Percentiles rank a stretch among this genome's conserved stretches.
Evolutionary conservation across 2,113 vertebrate species (phyloP).

Genomic region (Psammodynastes pulverulentus): DNA sequence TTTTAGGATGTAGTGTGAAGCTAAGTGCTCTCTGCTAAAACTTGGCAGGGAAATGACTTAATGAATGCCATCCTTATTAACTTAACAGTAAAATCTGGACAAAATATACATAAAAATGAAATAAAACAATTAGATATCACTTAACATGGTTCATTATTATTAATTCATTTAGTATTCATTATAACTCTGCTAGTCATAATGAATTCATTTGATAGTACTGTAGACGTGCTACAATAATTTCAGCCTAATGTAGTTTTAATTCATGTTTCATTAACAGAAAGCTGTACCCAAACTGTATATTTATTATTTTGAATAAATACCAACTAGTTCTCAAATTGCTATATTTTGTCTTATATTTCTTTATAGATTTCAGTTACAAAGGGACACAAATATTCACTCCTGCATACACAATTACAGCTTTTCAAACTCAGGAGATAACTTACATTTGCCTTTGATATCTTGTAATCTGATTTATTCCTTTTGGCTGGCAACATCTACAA

Average conservation of each 20-base stretch:
- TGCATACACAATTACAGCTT: not conserved
- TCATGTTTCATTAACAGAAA: constrained; percentile 71
- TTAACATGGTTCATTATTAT: constrained; percentile 77
- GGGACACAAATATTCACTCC: not conserved
- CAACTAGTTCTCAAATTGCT: constrained; percentile 60
- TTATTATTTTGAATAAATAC: constrained; percentile 64
- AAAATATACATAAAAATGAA: constrained; percentile 78
- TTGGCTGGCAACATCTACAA: not conserved
- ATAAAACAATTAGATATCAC: constrained; percentile 78
- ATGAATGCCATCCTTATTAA: constrained; percentile 71
- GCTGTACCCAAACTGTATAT: constrained; percentile 68
- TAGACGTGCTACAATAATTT: constrained; percentile 71
- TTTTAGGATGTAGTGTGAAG: constrained; percentile 35
- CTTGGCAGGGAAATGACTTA: constrained; percentile 64
- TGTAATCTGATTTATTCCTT: not conserved
- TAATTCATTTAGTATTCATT: constrained; percentile 79
- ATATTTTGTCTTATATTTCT: constrained; percentile 8
- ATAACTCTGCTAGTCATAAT: constrained; percentile 73
- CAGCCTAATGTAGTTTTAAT: constrained; percentile 75
- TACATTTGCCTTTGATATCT: not conserved
- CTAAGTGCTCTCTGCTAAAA: constrained; percentile 54
- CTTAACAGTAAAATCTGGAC: constrained; percentile 71
- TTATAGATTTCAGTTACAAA: constrained; percentile 23
- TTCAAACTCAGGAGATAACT: not conserved
- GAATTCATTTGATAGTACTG: constrained; percentile 79